Conservation (phyloP, 2,113 vertebrate genomes). For the Lichenostomus cassidix region DNA sequence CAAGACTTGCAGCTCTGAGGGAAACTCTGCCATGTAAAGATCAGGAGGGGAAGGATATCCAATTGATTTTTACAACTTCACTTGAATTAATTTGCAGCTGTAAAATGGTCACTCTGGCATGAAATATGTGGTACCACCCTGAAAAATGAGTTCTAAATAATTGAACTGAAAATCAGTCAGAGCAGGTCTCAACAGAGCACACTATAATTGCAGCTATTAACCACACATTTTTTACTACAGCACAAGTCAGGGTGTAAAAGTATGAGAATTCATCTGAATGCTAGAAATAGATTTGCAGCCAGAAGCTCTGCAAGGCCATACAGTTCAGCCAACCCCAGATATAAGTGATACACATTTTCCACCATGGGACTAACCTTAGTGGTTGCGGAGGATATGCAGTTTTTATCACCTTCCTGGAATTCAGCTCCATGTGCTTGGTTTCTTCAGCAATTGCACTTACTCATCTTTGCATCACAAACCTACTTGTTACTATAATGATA, state of each 20-base stretch:
- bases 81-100: not conserved
- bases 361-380: not conserved
- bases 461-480: not conserved
- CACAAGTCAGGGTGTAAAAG: not conserved
- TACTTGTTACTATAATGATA: not conserved
- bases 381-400: not conserved
- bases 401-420: not conserved
- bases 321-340: not conserved
- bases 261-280: not conserved
- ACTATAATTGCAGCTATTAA: conserved; percentile 37
- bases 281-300: not conserved
- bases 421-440: not conserved
- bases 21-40: not conserved
- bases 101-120: not conserved
- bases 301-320: not conserved
- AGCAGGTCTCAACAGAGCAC: not conserved
- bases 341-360: not conserved
- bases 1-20: not conserved
- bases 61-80: not conserved
- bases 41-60: not conserved
- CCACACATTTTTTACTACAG: not conserved
- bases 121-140: not conserved
- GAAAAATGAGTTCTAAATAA: conserved; percentile 49
- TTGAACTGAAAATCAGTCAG: not conserved
- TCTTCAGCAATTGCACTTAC: not conserved